A percentile compares a stretch with the other conserved stretches of the same genome.
Conservation (phyloP, 1,140 invertebrate species). For the Lepidurus arcticus region DNA sequence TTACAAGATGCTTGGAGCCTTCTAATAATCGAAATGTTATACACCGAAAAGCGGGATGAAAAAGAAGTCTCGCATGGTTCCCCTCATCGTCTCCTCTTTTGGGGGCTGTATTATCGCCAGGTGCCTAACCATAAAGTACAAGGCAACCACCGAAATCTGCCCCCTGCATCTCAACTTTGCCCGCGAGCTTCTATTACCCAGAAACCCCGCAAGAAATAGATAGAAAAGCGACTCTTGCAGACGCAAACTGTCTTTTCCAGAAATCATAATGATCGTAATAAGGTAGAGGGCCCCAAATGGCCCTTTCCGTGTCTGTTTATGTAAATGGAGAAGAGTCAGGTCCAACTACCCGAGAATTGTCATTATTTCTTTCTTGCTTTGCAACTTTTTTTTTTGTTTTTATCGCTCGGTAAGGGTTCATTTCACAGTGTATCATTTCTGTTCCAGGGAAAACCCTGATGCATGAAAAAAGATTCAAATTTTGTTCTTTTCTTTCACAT, state of each 20-base stretch:
- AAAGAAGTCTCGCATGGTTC: background rate
- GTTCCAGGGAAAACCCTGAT: background rate
- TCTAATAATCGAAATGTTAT: slow-evolving; percentile 22
- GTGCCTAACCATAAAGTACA: slow-evolving; percentile 15
- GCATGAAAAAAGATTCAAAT: background rate
- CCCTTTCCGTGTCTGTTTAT: slow-evolving; percentile 9
- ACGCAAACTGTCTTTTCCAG: slow-evolving; percentile 19
- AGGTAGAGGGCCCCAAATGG: background rate
- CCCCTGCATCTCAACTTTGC: slow-evolving; percentile 12
- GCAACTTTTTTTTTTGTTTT: background rate
- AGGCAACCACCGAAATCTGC: slow-evolving; percentile 8
- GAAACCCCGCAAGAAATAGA: background rate
- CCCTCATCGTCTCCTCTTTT: background rate
- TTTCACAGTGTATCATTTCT: too few species aligned
- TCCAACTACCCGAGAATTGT: background rate
- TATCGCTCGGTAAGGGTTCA: too few species aligned
- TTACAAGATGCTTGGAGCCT: slow-evolving; percentile 10
- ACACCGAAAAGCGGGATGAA: background rate
- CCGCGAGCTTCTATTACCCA: background rate
- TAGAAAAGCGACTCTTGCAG: background rate
- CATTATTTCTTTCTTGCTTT: background rate
- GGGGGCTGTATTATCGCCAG: slow-evolving; percentile 4
- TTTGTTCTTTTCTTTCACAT: background rate
- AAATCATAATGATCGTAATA: slow-evolving; percentile 15
- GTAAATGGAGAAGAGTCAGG: background rate